Conservation (phyloP, 2,888 invertebrate genomes). For the Drosophila prostipennis region DNA sequence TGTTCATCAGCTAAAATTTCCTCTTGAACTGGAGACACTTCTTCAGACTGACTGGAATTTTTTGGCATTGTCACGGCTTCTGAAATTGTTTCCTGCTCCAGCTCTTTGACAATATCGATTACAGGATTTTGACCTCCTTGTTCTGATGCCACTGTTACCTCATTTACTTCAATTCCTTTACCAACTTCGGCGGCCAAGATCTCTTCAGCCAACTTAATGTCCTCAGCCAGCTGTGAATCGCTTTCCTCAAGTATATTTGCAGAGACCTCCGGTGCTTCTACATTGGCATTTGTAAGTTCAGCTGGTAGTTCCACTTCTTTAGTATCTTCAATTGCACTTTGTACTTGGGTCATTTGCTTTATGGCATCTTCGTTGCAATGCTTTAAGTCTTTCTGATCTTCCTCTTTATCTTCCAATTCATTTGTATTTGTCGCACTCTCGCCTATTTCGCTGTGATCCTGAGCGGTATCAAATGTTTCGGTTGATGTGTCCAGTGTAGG, state of each 20-base stretch:
- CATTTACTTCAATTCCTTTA: constrained; percentile 11
- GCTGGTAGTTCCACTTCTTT: not conserved
- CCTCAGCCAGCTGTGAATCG: constrained; percentile 36
- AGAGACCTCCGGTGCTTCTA: not conserved
- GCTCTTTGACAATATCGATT: constrained; percentile 29
- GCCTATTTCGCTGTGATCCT: not conserved
- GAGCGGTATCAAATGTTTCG: constrained; percentile 10
- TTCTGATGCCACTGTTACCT: not conserved
- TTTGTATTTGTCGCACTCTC: not conserved
- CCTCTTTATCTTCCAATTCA: not conserved
- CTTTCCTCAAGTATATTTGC: constrained; percentile 17
- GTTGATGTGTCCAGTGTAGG: not conserved
- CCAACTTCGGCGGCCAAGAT: constrained; percentile 35
- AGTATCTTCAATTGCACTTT: constrained; percentile 5
- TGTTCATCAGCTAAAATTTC: not conserved
- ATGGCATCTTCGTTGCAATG: too few relatives aligned
- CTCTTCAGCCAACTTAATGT: constrained; percentile 38
- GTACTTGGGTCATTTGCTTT: not conserved
- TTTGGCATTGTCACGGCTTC: not conserved
- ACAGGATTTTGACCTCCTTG: constrained; percentile 12
- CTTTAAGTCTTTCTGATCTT: not conserved
- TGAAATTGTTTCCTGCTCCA: constrained; percentile 28
- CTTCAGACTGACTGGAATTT: not conserved
- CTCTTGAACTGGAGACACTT: not conserved
- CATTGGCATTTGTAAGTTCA: constrained; percentile 1